Evolutionary conservation across 92 coral and sea anemone species (phyloP).

Genomic region (Heliopora coerulea): DNA sequence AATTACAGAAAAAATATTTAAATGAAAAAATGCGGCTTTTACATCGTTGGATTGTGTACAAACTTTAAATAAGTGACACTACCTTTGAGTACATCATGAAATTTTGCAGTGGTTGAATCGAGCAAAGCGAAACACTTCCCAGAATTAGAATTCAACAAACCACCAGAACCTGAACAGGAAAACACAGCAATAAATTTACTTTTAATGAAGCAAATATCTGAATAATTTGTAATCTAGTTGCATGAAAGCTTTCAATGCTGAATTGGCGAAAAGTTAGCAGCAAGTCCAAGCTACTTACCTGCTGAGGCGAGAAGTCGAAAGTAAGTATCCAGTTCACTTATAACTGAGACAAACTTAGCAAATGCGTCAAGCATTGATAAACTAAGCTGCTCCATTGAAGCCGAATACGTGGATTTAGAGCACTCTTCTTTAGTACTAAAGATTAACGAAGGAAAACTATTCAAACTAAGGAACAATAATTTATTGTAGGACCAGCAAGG

Average conservation of each 20-base stretch:
- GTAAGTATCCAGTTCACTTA: slow-evolving; percentile 73
- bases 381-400: slow-evolving; percentile 71
- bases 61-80: neutral
- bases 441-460: neutral
- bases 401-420: slow-evolving; percentile 78
- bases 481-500: neutral
- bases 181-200: neutral
- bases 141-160: slow-evolving; percentile 4
- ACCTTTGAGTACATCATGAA: slow-evolving; percentile 12
- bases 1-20: too few species aligned
- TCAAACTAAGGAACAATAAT: neutral
- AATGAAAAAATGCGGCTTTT: too few species aligned
- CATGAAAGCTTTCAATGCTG: neutral
- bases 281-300: slow-evolving; percentile 54
- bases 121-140: slow-evolving; percentile 23
- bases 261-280: too few species aligned
- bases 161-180: slow-evolving; percentile 12
- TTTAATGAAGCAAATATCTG: too few species aligned
- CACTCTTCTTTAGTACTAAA: slow-evolving; percentile 90
- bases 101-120: slow-evolving; percentile 24
- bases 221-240: too few species aligned
- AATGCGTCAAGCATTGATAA: slow-evolving; percentile 61
- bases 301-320: slow-evolving; percentile 79
- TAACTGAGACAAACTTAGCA: slow-evolving; percentile 60
- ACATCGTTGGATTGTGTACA: too few species aligned